Percentiles rank a stretch among this genome's conserved stretches.
phyloP scores from a whole-genome alignment of 2,113 vertebrate genomes.

The Astur gentilis region DNA sequence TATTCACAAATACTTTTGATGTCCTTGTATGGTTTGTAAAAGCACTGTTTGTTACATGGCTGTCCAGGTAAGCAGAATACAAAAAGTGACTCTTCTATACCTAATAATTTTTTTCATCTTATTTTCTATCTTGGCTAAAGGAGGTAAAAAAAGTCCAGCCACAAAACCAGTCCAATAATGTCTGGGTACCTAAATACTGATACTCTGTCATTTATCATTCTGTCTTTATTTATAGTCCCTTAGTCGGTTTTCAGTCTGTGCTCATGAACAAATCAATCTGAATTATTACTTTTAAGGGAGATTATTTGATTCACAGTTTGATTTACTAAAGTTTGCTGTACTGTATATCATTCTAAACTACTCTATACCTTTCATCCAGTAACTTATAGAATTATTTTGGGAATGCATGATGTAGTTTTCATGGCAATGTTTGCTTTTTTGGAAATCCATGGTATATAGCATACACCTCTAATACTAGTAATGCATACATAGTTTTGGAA shows the following conservation, averaged over 20 bases:
- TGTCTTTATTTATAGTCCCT: background rate
- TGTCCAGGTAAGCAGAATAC: background rate
- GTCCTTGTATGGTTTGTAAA: background rate
- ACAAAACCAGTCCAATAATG: background rate
- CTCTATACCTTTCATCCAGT: background rate
- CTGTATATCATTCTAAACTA: background rate
- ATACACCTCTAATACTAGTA: background rate
- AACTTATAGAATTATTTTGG: slow-evolving; percentile 19
- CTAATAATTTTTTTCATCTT: background rate
- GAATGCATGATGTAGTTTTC: background rate
- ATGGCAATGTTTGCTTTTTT: background rate
- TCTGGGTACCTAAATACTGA: background rate
- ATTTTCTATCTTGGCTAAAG: background rate
- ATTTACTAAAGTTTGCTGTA: slow-evolving; percentile 1
- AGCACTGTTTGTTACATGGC: background rate
- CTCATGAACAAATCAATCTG: slow-evolving; percentile 20
- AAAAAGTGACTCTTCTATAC: background rate
- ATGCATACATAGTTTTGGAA: background rate
- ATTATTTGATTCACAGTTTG: background rate
- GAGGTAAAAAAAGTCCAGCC: background rate
- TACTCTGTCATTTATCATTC: background rate
- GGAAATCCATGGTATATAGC: background rate
- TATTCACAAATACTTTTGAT: background rate
- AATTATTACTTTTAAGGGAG: slow-evolving; percentile 49
- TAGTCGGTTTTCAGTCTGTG: background rate